These are phyloP conservation scores for Calliscelio sp. DNA, from an alignment of 2,888 invertebrate species.

Conservation along the genomic window DNA sequence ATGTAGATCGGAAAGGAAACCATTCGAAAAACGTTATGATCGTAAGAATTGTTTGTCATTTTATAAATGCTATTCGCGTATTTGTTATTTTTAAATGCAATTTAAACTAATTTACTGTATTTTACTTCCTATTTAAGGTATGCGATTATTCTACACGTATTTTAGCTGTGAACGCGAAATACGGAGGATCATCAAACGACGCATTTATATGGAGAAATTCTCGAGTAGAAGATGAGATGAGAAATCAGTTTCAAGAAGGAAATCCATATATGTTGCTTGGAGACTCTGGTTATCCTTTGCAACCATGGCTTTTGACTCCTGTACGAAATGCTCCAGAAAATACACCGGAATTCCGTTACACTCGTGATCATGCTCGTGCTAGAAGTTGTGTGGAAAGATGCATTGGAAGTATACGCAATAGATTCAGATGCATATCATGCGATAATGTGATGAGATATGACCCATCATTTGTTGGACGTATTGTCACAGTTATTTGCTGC, in stretches of 20 bases:
- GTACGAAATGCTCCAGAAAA: background rate
- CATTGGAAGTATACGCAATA: background rate
- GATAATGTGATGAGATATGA: background rate
- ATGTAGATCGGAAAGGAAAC: background rate
- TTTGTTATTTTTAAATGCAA: no score
- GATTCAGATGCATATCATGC: background rate
- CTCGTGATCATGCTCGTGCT: background rate
- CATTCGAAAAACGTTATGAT: background rate
- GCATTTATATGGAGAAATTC: slow-evolving; percentile 25
- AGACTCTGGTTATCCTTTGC: slow-evolving; percentile 10
- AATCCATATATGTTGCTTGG: slow-evolving; percentile 1
- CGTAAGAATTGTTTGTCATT: background rate
- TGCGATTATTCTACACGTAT: background rate
- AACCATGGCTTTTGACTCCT: slow-evolving; percentile 9
- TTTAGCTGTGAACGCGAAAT: background rate
- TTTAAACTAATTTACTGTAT: no score
- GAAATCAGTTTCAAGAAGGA: background rate
- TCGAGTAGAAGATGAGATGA: slow-evolving; percentile 6
- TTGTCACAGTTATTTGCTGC: background rate
- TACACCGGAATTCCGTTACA: background rate
- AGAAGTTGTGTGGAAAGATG: background rate
- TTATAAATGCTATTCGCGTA: no score
- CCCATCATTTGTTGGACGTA: background rate
- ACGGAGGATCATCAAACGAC: background rate
- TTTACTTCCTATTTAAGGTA: no score